Base-by-base conservation (phyloP, 2,113 vertebrate species). In the Theristicus caerulescens region DNA sequence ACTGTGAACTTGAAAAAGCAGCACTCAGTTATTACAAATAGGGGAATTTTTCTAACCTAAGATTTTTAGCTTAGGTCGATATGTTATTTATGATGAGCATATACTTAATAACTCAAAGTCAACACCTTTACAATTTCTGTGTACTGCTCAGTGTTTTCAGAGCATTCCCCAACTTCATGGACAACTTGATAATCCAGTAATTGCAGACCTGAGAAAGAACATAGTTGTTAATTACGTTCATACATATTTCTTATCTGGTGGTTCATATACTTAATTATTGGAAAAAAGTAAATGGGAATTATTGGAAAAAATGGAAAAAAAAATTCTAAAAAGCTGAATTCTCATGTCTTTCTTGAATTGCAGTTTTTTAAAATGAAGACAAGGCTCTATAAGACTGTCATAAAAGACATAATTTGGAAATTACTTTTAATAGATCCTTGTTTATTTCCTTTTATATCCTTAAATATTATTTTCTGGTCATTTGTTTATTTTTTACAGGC, bases 401-500 rank as follows among this genome's bases (percentile, higher is more conserved):
- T 58, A 36, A 83, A 90, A 78, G n/a, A 38, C 2, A 7, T 21
- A 26, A 71, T 86, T 78, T 66, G 9, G 29, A 83, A 51, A 62
- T 86, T 24, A 52, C 8, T 86, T 71, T 44, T 51, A 80, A 54
- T 59, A 13, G 31, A 20, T 73, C 6, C 4, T 34, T 49, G 1
- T 46, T 76, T 82, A 55, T 71, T 78, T 84, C 4, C 10, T 81
- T 88, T 84, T 69, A 26, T 40, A 61, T 57, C 22, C 19, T 44
- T 65, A 80, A 87, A 18, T 55, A 64, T 11, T 89, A 42, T 82
- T 70, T 92, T 66, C 32, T 89, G 26, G 31, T 66, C 3, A 69
- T 49, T 36, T 34, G 4, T 47, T 94, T 79, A 18, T 40, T 86
- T 96, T 54, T 88, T 94, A 67, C 95, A 99, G 99, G 86, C 95